phyloP scores from a whole-genome alignment of 2,888 invertebrate genomes.

The Leucoptera coffeella region DNA sequence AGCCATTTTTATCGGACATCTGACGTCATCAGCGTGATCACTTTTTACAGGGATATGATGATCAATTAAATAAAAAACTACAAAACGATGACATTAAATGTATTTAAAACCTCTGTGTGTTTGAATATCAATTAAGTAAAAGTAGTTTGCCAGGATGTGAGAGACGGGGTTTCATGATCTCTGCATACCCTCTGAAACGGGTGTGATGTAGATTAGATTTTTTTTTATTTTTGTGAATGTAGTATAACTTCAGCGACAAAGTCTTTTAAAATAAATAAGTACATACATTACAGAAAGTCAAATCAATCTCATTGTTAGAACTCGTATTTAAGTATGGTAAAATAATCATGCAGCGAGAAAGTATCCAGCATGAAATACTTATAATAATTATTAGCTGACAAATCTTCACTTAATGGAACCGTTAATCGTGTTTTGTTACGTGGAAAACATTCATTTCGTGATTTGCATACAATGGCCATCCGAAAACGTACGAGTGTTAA shows the following conservation, averaged over 20 bases:
- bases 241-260: not conserved
- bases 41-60: no score
- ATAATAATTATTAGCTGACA: constrained; percentile 52
- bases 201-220: no score
- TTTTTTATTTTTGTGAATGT: no score
- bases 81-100: not conserved
- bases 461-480: constrained; percentile 52
- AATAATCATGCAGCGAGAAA: constrained; percentile 6
- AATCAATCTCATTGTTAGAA: no score
- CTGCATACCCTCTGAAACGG: no score
- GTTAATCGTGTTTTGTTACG: constrained; percentile 51
- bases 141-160: no score
- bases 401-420: constrained; percentile 50
- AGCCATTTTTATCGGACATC: no score
- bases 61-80: no score
- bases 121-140: no score
- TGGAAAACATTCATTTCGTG: constrained; percentile 52
- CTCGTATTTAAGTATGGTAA: no score
- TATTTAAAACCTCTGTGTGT: not conserved
- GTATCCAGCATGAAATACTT: constrained; percentile 35
- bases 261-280: not conserved
- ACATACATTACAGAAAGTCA: not conserved
- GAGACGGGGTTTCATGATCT: no score
- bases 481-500: constrained; percentile 53
- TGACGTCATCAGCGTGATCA: no score